phyloP scores from a whole-genome alignment of 2,888 invertebrate species.

The Megamerina dolium region DNA sequence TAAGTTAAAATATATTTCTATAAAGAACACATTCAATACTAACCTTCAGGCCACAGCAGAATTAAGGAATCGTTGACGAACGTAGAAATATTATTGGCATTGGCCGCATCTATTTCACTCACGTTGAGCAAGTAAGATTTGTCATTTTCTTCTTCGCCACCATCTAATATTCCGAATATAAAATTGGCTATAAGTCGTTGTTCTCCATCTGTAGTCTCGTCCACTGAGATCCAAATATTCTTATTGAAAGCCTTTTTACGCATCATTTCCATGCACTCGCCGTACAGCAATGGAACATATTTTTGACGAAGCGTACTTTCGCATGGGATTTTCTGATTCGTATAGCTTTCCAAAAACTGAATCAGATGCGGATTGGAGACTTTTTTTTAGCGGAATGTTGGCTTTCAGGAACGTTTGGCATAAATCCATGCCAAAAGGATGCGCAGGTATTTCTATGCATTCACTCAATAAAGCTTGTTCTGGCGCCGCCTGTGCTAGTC shows the following conservation, averaged over 20 bases:
- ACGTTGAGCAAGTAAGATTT: not conserved
- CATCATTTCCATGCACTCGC: too few species aligned
- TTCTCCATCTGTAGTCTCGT: too few species aligned
- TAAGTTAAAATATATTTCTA: not conserved
- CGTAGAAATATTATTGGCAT: constrained; percentile 1
- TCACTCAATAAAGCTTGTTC: too few species aligned
- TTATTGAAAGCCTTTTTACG: too few species aligned
- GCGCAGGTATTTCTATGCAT: too few species aligned
- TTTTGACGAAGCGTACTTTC: not conserved
- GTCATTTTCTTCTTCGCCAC: not conserved
- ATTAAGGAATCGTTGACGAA: constrained; percentile 1
- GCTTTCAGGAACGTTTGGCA: constrained; percentile 1
- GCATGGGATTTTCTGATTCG: not conserved
- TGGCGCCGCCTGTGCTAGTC: too few species aligned
- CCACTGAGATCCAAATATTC: too few species aligned
- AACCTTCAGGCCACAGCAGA: constrained; percentile 1
- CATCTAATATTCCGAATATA: not conserved
- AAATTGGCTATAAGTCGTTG: not conserved
- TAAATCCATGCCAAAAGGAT: constrained; percentile 1
- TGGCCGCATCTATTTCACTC: not conserved
- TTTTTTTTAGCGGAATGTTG: constrained; percentile 3
- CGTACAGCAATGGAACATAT: not conserved
- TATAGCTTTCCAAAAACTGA: constrained; percentile 2
- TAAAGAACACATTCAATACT: not conserved
- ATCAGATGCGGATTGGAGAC: not conserved